Conservation (phyloP, 2,888 invertebrate species). For the Aphrophora alni region DNA sequence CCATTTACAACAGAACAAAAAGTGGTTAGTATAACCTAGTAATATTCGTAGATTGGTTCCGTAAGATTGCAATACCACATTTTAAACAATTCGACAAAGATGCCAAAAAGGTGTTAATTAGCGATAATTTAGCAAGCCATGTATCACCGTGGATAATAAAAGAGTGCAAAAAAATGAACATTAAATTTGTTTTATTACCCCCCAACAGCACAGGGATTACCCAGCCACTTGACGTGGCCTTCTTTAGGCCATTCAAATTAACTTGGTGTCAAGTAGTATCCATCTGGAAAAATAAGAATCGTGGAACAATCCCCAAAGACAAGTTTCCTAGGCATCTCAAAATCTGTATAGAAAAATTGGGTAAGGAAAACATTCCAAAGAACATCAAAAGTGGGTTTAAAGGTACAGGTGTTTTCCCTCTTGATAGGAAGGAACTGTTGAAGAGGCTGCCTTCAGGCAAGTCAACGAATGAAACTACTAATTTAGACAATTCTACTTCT, state of each 20-base stretch:
- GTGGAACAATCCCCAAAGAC: constrained; percentile 16
- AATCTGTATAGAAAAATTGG: not conserved
- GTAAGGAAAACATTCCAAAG: not conserved
- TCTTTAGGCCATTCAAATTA: constrained; percentile 51
- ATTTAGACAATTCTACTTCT: too few relatives aligned
- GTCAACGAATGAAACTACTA: too few relatives aligned
- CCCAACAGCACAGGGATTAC: constrained; percentile 50
- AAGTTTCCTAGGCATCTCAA: constrained; percentile 20
- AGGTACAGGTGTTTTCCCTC: constrained; percentile 35
- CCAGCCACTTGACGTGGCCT: constrained; percentile 50
- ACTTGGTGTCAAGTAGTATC: constrained; percentile 45
- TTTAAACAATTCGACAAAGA: not conserved
- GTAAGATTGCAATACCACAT: too few relatives aligned
- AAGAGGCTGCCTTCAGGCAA: too few relatives aligned
- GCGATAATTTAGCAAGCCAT: constrained; percentile 51
- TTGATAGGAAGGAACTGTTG: too few relatives aligned
- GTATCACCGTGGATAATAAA: constrained; percentile 42
- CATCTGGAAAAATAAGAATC: constrained; percentile 4
- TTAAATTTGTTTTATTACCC: constrained; percentile 54
- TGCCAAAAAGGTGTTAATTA: constrained; percentile 47
- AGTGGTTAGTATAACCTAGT: constrained; percentile 54
- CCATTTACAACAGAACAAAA: not conserved
- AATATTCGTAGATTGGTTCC: constrained; percentile 47
- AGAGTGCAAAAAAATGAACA: constrained; percentile 43
- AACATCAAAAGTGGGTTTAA: constrained; percentile 31